Evolutionary conservation across 2,888 invertebrate genomes (phyloP), one percentile per base, ranked within the genome.

Genomic region (Octonoba sinensis): DNA sequence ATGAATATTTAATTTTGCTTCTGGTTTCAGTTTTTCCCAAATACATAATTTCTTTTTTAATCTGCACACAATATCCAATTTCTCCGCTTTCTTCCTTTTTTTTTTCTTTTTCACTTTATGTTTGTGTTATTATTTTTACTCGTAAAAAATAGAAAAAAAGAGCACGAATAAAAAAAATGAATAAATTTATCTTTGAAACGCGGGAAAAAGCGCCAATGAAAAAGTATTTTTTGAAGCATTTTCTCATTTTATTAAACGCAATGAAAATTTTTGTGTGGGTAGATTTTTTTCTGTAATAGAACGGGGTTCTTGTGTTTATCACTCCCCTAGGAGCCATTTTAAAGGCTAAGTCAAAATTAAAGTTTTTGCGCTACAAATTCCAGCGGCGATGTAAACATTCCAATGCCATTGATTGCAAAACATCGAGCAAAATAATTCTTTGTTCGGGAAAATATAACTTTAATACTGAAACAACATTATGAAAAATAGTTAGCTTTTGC

Each of bases 311-410:
- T 62, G 62, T 11, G 15, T 44, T 36, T 73, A 81, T 81, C 73
- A 62, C 79, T 49, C 79, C 64, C 79, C 12, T 20, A 64, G 73
- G 79, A 69, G 67, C 47, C 73, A 62, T 81, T 81, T 47, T 12
- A 60, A 56, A 46, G 54, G 44, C 62, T 69, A 74, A 73, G 49
- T 62, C 56, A 73, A 81, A 74, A 81, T 73, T 81, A 73, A 81
- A 79, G 44, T 67, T 81, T 78, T 47, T 47, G 44, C 8, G 62
- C 67, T 54, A 72, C 72, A 79, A 73, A 69, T 62, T 64, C 69
- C 62, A 27, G 36, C 49, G 20, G 16, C 24, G 51, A 13, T 51
- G 60, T 67, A 72, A 72, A 67, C 60, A 71, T 59, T 59, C 16
- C 47, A 59, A 22, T 44, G 20, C 57, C 46, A 16, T 36, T 36